Percentiles rank a stretch among this genome's conserved stretches.
Evolutionary conservation across 2,888 invertebrate genomes (phyloP).

Genomic region (Rhogogaster chlorosoma): DNA sequence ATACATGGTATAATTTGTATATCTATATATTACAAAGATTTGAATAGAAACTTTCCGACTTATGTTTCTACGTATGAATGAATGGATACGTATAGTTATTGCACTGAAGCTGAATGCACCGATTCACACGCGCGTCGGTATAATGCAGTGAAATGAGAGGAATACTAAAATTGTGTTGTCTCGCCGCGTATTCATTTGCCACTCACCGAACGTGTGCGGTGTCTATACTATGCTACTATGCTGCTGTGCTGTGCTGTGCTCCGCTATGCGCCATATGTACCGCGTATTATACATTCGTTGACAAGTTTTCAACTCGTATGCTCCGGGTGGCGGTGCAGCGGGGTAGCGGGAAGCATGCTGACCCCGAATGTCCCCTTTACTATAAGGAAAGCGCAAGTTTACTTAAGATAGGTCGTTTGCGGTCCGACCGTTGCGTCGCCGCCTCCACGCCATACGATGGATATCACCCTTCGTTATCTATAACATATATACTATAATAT

Average conservation of each 20-base stretch:
- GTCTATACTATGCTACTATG: slow-evolving; percentile 9
- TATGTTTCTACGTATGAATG: background rate
- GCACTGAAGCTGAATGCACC: background rate
- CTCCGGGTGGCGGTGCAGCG: slow-evolving; percentile 1
- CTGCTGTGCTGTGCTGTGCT: background rate
- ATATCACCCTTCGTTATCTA: background rate
- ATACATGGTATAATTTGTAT: background rate
- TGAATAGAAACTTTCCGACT: background rate
- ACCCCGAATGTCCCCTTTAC: slow-evolving; percentile 28
- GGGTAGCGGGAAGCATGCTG: slow-evolving; percentile 8
- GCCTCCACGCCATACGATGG: slow-evolving; percentile 34
- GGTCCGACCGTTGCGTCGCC: slow-evolving; percentile 27
- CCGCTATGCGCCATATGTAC: background rate
- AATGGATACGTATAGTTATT: background rate
- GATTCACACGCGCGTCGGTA: slow-evolving; percentile 16
- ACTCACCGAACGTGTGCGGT: slow-evolving; percentile 35
- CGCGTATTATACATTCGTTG: slow-evolving; percentile 29
- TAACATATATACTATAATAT: too few species aligned
- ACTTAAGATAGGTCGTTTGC: slow-evolving; percentile 61
- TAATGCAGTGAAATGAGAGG: slow-evolving; percentile 24
- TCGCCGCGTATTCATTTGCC: slow-evolving; percentile 24
- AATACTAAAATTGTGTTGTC: slow-evolving; percentile 21
- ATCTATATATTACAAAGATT: background rate
- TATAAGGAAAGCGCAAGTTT: slow-evolving; percentile 64
- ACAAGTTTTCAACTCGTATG: slow-evolving; percentile 1